Evolutionary conservation across 1,140 invertebrate species (phyloP).

Genomic region (Chironomus striatipennis): DNA sequence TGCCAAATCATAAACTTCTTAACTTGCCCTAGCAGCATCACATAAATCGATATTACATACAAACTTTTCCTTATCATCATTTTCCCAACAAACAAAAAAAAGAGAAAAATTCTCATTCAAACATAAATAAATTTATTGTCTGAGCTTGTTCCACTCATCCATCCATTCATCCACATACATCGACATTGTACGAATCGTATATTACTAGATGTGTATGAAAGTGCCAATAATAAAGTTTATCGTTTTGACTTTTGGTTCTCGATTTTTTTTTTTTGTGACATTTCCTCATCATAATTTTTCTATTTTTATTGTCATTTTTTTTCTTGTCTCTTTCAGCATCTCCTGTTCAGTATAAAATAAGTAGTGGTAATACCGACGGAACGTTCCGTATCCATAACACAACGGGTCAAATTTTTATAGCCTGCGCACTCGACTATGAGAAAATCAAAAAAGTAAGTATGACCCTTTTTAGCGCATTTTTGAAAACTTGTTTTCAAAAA

Average conservation of each 20-base stretch:
- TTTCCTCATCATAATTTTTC: neutral
- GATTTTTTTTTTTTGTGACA: neutral
- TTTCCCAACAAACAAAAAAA: too few species aligned
- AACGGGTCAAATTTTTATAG: constrained; percentile 65
- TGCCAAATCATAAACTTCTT: too few species aligned
- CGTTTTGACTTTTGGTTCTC: neutral
- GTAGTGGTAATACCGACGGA: constrained; percentile 64
- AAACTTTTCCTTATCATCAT: too few species aligned
- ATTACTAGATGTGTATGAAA: too few species aligned
- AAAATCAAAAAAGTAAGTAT: constrained; percentile 57
- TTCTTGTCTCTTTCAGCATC: constrained; percentile 50
- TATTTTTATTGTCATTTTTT: constrained; percentile 20
- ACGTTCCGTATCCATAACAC: constrained; percentile 66
- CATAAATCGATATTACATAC: too few species aligned
- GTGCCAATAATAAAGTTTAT: neutral
- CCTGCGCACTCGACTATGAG: constrained; percentile 65
- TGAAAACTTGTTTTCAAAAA: neutral
- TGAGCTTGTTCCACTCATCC: too few species aligned
- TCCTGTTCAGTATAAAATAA: constrained; percentile 67
- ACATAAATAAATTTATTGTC: too few species aligned
- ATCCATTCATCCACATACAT: too few species aligned
- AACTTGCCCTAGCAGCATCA: too few species aligned
- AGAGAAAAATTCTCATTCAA: too few species aligned
- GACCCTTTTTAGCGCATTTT: constrained; percentile 18
- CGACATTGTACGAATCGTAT: too few species aligned